Base-by-base conservation (phyloP, 2,888 invertebrate species). In the Microctonus brassicae region DNA sequence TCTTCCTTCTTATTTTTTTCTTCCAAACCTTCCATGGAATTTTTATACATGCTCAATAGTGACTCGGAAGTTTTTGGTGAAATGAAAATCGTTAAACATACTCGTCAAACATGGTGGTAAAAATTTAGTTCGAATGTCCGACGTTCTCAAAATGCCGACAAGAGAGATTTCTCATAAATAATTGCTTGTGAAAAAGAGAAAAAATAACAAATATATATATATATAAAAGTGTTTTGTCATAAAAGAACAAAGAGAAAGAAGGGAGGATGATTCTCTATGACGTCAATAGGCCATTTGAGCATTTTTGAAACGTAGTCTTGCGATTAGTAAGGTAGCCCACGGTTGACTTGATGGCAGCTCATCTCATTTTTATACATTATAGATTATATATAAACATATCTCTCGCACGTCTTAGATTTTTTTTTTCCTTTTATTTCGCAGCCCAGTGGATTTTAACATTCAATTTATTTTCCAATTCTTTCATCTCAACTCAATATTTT, bases 261-360 rank as follows among this genome's bases (percentile, higher is more conserved):
- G n/a, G 9, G 13, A 29, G 20, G n/a, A 64, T 52, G 29, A 17
- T 9, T 52, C 11, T 26, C 33, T 17, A 33, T 64, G 63, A 64
- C 63, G 63, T 64, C 63, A 64, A 64, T 64, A 4, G 63, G 52
- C 47, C 17, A 47, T 29, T 64, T 10, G 33, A 7, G 29, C 4
- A 33, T 42, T 39, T 26, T 11, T 39, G 33, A 62, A 42, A 64
- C 26, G n/a, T 7, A 5, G 17, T 33, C 33, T 5, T 29, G 58
- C 20, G 34, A 58, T 34, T 34, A 58, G n/a, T n/a, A n/a, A n/a
- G 20, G 33, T 11, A 17, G 4, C 6, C n/a, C 7, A n/a, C n/a
- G 13, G 39, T 55, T n/a, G 29, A n/a, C 13, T 26, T 29, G 29
- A 57, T 57, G 29, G 29, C 13, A 5, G 29, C 13, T 57, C 17